phyloP scores from a whole-genome alignment of 2,888 invertebrate genomes.

The Linnaemya vulpina region DNA sequence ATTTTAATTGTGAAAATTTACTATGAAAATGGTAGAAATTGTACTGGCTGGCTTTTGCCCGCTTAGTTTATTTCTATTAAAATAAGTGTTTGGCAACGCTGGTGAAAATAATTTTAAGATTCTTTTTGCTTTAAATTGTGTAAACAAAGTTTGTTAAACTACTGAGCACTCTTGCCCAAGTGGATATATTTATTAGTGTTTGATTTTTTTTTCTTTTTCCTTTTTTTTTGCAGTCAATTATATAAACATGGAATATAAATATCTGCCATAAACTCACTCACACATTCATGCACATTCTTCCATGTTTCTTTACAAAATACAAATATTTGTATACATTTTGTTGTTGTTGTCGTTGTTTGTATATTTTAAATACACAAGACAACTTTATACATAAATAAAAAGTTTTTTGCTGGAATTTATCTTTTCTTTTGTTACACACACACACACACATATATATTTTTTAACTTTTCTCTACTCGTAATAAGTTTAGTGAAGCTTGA shows the following conservation, averaged over 20 bases:
- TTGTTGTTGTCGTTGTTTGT: not conserved
- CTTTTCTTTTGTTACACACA: constrained; percentile 43
- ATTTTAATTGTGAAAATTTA: too few species aligned
- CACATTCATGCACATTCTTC: too few species aligned
- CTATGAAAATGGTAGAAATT: too few species aligned
- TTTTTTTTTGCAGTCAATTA: constrained; percentile 51
- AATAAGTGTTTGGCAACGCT: too few species aligned
- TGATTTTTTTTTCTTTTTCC: too few species aligned
- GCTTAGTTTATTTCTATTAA: too few species aligned
- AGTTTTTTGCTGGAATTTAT: constrained; percentile 33
- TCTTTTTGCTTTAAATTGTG: constrained; percentile 17
- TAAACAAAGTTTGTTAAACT: constrained; percentile 41
- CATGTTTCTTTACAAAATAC: constrained; percentile 6
- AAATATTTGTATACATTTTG: not conserved
- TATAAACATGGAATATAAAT: constrained; percentile 20
- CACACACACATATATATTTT: too few species aligned
- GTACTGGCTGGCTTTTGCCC: too few species aligned
- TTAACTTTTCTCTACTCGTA: constrained; percentile 57
- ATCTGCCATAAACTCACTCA: not conserved
- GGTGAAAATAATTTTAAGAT: too few species aligned
- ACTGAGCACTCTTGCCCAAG: constrained; percentile 41
- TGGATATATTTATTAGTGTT: constrained; percentile 38
- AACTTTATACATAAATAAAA: constrained; percentile 40
- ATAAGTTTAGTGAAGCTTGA: constrained; percentile 72
- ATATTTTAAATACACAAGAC: constrained; percentile 38